Base-by-base conservation (phyloP, 2,797 vertebrate species). In the Lindbergichthys nudifrons region DNA sequence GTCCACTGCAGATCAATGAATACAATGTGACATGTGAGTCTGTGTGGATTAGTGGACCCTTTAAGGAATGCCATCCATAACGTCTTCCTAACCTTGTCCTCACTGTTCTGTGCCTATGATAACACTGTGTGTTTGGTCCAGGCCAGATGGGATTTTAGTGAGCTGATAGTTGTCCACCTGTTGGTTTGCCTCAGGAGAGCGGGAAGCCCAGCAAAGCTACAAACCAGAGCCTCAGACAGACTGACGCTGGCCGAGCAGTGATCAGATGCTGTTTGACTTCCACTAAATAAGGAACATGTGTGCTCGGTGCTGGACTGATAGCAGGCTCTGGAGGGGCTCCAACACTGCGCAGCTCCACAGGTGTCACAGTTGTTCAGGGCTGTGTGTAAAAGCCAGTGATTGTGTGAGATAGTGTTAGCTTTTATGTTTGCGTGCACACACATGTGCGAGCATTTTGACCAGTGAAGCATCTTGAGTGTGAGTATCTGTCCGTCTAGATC, bases 251-350 rank as follows among this genome's bases (percentile, higher is more conserved):
- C 80, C 9, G 52, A 64, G 75, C 58, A 63, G 32, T 69, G 88
- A 90, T 91, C 85, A 88, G 87, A 88, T 67, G 77, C 77, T 89
- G 78, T 87, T 90, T 88, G 88, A 90, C 89, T 84, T 87, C 67
- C 65, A 51, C 85, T 88, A 86, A 91, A 90, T 92, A 72, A 58
- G 83, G 78, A 92, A 88, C 89, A 90, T 87, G 86, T 92, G 89
- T 92, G 80, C 70, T 50, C 41, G 45, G 75, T 43, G 80, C 46
- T 77, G 82, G 77, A 84, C 71, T 57, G 80, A 89, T 81, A 51
- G 70, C 81, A 83, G 82, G 71, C 83, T 58, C 81, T 88, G 86
- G 87, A 85, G 12, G 12, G 23, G 56, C 63, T 90, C 79, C 86
- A 75, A n/a, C 80, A 1, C 72, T 19, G 70, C 62, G 52, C 74